Percentiles rank a stretch among this genome's conserved stretches.
Evolutionary conservation across 2,888 invertebrate species (phyloP).

Genomic region (Thysanoteuthis rhombus): DNA sequence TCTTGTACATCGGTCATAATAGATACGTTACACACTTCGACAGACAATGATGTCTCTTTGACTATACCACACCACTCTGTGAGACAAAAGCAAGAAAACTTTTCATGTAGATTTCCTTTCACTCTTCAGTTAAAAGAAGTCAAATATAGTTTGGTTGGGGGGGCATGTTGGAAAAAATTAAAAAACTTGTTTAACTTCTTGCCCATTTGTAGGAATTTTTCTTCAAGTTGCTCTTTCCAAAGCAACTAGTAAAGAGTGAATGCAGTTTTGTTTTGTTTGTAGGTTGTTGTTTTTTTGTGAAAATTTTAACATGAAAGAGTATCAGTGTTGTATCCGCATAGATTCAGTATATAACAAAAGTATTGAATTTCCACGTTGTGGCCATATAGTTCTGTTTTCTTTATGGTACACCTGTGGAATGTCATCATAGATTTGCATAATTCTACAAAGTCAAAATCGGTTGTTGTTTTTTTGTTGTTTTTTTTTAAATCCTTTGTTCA

Average conservation of each 20-base stretch:
- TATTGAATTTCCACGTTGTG: not conserved
- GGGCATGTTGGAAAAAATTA: not conserved
- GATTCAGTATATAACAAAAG: not conserved
- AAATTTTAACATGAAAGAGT: not conserved
- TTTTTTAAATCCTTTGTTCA: not conserved
- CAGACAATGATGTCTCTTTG: not conserved
- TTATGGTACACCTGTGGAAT: not conserved
- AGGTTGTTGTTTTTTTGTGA: too few species aligned
- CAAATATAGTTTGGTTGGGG: not conserved
- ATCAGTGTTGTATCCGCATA: not conserved
- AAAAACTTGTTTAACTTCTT: not conserved
- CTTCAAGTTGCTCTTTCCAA: not conserved
- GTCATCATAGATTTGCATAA: not conserved
- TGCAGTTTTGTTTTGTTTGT: not conserved
- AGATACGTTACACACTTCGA: not conserved
- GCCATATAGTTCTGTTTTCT: not conserved
- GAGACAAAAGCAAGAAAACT: not conserved
- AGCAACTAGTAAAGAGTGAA: not conserved
- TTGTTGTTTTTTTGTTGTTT: not conserved
- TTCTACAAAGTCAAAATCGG: not conserved
- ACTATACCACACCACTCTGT: not conserved
- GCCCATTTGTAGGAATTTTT: not conserved
- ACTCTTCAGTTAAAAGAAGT: not conserved
- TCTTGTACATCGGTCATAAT: not conserved
- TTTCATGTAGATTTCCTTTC: constrained; percentile 12